A percentile compares a stretch with the other conserved stretches of the same genome.
These are phyloP conservation scores for Sorex fumeus DNA, from an alignment of 2,113 vertebrate genomes.

Conservation along the genomic window DNA sequence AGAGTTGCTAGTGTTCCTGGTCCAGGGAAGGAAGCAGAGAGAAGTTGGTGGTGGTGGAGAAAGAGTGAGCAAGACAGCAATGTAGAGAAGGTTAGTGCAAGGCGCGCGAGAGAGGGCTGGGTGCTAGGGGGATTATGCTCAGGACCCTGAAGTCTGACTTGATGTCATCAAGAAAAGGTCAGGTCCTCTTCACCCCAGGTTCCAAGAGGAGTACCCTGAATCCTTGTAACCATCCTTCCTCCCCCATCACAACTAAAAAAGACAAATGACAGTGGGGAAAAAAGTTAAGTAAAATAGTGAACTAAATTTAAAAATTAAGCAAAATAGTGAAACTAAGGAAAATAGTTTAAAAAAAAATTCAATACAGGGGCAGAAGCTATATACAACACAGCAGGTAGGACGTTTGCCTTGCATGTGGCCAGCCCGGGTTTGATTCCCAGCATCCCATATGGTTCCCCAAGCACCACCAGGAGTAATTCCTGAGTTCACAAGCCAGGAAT, in stretches of 20 bases:
- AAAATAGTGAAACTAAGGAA: no score
- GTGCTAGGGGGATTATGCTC: background rate
- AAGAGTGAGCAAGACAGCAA: background rate
- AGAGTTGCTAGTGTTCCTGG: background rate
- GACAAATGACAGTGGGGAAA: background rate
- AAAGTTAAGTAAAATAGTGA: no score
- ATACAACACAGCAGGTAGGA: no score
- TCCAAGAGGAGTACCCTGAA: background rate
- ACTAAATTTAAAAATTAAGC: no score
- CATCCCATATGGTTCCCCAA: no score
- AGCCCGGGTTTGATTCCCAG: no score
- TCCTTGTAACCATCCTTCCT: background rate
- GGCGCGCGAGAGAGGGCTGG: fast-evolving
- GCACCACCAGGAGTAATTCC: no score
- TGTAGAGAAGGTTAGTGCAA: background rate
- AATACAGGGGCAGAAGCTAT: no score
- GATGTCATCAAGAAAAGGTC: background rate
- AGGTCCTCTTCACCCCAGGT: background rate
- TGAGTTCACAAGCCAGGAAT: no score
- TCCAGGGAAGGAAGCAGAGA: background rate
- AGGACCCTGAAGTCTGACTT: background rate
- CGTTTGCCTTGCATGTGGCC: no score
- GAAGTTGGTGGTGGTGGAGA: background rate
- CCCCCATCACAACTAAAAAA: background rate
- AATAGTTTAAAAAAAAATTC: no score